A percentile compares a stretch with the other conserved stretches of the same genome.
Evolutionary conservation across 2,888 invertebrate genomes (phyloP).

Genomic region (Torymus texanus): DNA sequence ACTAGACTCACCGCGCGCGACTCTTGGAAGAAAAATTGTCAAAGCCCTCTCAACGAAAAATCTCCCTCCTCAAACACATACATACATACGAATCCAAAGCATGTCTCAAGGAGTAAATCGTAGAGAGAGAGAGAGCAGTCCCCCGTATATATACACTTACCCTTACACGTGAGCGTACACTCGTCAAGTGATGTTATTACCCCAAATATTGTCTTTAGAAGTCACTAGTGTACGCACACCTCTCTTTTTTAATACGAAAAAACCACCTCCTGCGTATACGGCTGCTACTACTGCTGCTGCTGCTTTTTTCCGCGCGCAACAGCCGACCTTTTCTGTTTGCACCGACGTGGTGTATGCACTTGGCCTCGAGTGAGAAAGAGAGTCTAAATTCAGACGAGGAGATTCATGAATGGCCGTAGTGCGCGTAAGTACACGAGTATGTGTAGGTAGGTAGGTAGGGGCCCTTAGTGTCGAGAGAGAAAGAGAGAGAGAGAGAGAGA

Average conservation of each 20-base stretch:
- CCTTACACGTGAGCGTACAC: not conserved
- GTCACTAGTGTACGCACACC: not conserved
- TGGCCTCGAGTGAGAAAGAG: constrained; percentile 13
- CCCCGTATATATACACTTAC: no score
- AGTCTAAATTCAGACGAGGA: constrained; percentile 35
- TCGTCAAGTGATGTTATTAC: constrained; percentile 47
- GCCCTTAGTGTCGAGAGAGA: no score
- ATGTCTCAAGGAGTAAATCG: constrained; percentile 29
- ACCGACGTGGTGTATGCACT: not conserved
- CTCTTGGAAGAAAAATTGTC: constrained; percentile 14
- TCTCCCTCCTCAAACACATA: not conserved
- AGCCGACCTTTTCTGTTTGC: constrained; percentile 1
- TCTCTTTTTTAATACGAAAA: constrained; percentile 18
- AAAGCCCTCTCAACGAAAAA: not conserved
- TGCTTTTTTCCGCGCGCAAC: not conserved
- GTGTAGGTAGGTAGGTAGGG: no score
- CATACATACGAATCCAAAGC: constrained; percentile 14
- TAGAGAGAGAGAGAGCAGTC: not conserved
- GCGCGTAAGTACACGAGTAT: not conserved
- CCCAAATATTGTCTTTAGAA: constrained; percentile 51
- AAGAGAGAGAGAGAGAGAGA: no score
- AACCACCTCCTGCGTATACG: not conserved
- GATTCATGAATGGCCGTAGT: constrained; percentile 7
- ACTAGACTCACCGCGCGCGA: not conserved
- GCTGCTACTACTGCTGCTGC: no score